These are phyloP conservation scores for Portevinia maculata DNA, from an alignment of 2,888 invertebrate genomes.

Conservation along the genomic window DNA sequence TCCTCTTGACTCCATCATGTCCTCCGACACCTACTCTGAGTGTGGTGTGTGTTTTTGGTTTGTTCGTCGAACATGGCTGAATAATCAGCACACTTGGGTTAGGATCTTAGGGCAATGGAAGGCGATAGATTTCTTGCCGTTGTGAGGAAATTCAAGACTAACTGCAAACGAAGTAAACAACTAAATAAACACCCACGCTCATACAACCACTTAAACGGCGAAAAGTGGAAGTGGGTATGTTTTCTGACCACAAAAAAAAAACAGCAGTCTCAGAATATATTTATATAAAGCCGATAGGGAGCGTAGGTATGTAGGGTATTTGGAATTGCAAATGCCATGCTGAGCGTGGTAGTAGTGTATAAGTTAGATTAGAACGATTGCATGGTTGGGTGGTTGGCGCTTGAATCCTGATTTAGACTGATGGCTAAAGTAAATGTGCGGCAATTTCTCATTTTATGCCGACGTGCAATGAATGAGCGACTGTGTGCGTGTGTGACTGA, in stretches of 20 bases:
- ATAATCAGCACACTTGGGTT: slow-evolving; percentile 64
- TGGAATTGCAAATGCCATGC: slow-evolving; percentile 33
- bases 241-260: slow-evolving; percentile 1
- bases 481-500: slow-evolving; percentile 22
- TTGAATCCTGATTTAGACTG: slow-evolving; percentile 63
- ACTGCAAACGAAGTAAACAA: slow-evolving; percentile 65
- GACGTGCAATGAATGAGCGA: slow-evolving; percentile 15
- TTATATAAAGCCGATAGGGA: slow-evolving; percentile 3
- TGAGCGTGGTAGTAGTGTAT: neutral
- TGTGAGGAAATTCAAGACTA: slow-evolving; percentile 53
- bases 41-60: slow-evolving; percentile 3
- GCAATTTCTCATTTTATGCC: slow-evolving; percentile 61
- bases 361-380: slow-evolving; percentile 37
- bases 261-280: neutral
- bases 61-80: slow-evolving; percentile 14
- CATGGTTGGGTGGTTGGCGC: slow-evolving; percentile 17
- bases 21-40: neutral
- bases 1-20: slow-evolving; percentile 18
- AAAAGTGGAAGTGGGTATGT: neutral
- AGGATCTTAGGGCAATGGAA: slow-evolving; percentile 46
- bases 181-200: slow-evolving; percentile 50
- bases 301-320: slow-evolving; percentile 16
- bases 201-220: neutral
- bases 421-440: slow-evolving; percentile 61
- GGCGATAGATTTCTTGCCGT: slow-evolving; percentile 37